Evolutionary conservation across 2,888 invertebrate species (phyloP), one percentile per base, ranked within the genome.

Genomic region (Parapristionchus giblindavisi): DNA sequence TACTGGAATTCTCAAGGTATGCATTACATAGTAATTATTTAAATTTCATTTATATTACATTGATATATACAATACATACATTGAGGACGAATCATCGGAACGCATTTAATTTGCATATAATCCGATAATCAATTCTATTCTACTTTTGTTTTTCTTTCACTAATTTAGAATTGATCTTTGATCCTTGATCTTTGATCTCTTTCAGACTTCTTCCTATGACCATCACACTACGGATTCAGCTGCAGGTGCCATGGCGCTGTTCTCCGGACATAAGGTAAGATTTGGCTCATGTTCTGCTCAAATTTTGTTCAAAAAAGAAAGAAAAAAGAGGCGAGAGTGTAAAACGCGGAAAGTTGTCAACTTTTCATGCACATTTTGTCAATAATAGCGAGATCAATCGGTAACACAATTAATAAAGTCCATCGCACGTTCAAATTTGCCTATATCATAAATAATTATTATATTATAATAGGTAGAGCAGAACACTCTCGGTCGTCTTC

Each of bases 221-320:
- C 61, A 21, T 48, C 73, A 73, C 61, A 73, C 73, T 0, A 73
- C 73, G 2, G 73, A 73, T 11, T 60, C 60, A 4, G 73, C 73
- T 14, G 73, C 73, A 0, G 73, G 73, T 5, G 73, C 73, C 8
- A 73, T 73, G 73, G 60, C 60, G 11, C 51, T 73, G 0, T 73
- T 73, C 51, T 56, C 70, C 0, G 70, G 70, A 56, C 70, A 71
- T 40, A 71, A 71, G 56, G 70, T 68, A 6, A 11, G 21, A 52
- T n/a, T n/a, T n/a, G n/a, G n/a, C n/a, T n/a, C n/a, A n/a, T n/a
- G n/a, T n/a, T n/a, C n/a, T n/a, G n/a, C n/a, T n/a, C n/a, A n/a
- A n/a, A n/a, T n/a, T n/a, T n/a, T n/a, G n/a, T n/a, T n/a, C n/a
- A n/a, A n/a, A n/a, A n/a, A n/a, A n/a, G n/a, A n/a, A n/a, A n/a